Percentiles rank a stretch among this genome's conserved stretches.
These are phyloP conservation scores for Therioaphis trifolii DNA, from an alignment of 2,888 invertebrate genomes.

Conservation along the genomic window DNA sequence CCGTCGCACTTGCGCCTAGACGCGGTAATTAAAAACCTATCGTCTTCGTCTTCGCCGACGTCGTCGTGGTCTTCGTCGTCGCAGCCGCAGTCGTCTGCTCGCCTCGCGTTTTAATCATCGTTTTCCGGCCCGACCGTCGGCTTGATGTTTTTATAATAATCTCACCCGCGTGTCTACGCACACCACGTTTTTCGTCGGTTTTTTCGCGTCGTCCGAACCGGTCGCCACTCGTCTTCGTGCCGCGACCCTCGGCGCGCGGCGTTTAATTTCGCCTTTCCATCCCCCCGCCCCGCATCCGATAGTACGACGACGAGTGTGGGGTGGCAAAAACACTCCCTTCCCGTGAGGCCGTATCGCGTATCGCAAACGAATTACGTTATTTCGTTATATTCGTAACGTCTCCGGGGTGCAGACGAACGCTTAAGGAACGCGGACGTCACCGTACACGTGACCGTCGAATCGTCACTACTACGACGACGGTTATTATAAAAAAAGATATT, in stretches of 20 bases:
- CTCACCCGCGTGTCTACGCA: constrained; percentile 23
- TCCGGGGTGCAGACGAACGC: background rate
- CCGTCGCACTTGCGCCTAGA: constrained; percentile 23
- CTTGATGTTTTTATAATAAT: constrained; percentile 58
- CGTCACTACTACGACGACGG: no score
- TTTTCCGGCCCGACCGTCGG: constrained; percentile 11
- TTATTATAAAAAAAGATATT: no score
- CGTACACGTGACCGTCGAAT: no score
- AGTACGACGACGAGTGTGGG: no score
- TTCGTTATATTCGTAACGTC: background rate
- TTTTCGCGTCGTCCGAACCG: no score
- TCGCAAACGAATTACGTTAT: constrained; percentile 43
- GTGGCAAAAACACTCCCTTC: no score
- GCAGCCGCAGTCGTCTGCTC: no score
- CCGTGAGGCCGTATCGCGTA: background rate
- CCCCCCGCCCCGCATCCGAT: no score
- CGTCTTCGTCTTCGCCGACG: background rate
- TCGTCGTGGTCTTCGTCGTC: background rate
- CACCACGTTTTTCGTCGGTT: background rate
- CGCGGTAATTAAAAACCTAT: constrained; percentile 43
- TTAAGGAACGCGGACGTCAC: background rate
- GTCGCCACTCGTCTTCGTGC: no score
- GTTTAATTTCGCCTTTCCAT: constrained; percentile 46
- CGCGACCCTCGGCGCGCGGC: background rate
- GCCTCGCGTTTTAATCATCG: constrained; percentile 57